Base-by-base conservation (phyloP, 2,888 invertebrate species). In the Ischnura elegans region DNA sequence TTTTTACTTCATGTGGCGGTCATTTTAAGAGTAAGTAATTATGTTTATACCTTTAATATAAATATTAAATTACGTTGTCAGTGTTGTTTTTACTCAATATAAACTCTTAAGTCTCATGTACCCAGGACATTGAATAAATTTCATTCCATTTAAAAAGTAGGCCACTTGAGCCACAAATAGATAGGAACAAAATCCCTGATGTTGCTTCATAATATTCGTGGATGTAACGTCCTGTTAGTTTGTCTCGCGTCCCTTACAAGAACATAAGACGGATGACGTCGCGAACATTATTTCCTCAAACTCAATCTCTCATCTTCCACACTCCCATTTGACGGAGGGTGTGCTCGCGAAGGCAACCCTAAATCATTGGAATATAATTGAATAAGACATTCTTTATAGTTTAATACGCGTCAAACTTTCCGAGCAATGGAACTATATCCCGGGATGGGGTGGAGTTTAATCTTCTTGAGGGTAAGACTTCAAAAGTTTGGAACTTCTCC, bases 331-430 rank as follows among this genome's bases (percentile, higher is more conserved):
- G 90, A 90, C 66, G 90, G 90, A 90, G n/a, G 87, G 87, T 55
- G 42, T 87, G 87, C 42, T 87, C 55, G 66, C 61, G 90, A 90
- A 66, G 90, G 90, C 42, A 19, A 21, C 90, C 61, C 25, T 66
- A 66, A 90, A 90, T 61, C 90, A 43, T 61, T 55, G 42, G 90
- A 90, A 66, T 90, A 66, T 90, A 90, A 90, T 90, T 90, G 90
- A 90, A 90, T 90, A 61, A 61, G 90, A 90, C 90, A 90, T 90
- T 90, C 90, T 90, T 90, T 66, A 90, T 90, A 90, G 90, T 90
- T 90, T 90, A 90, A 90, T 90, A 90, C 90, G 90, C 36, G 90
- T 90, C 90, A 90, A 90, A 90, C 90, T 90, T 90, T 90, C 61
- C 61, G 21, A 61, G 90, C 66, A 66, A 90, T 90, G 90, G 66